Evolutionary conservation across 2,888 invertebrate species (phyloP), one percentile per base, ranked within the genome.

Genomic region (Napeogenes inachia): DNA sequence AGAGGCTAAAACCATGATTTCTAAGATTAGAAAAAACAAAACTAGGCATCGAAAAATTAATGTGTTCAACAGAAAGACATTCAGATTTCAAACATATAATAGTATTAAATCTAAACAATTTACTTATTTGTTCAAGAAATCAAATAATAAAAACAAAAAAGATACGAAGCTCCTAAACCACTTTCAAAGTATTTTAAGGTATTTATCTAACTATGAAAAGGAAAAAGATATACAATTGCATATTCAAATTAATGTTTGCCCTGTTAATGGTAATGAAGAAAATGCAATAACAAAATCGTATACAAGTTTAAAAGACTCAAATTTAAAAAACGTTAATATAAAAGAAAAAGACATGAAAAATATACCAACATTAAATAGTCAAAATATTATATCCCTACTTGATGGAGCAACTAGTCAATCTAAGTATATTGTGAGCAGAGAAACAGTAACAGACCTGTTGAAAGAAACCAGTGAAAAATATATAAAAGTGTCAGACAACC

Each of bases 211-310:
- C 35, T 71, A 70, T 54, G 70, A 78, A 38, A 68, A 67, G 45
- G 73, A 76, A 35, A 79, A 72, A 50, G 78, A 84, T 61, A 71
- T 86, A 13, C 80, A 81, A 66, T 62, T 87, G 54, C 81, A 87
- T 65, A 71, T 88, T 64, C 76, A 79, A 54, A 71, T 88, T 4
- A 85, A 82, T 63, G 68, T 85, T 0, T 71, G 72, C 55, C 81
- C 85, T 50, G 30, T 30, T 8, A 50, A 2, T 30, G 12, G 30
- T n/a, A 30, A 30, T 30, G 50, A 50, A 30, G 50, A 21, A 50
- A 30, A 50, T 50, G 30, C 30, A 50, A 50, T 3, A 2, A 50
- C 50, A 50, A 5, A 10, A 21, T 50, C 30, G 30, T 30, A 12
- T 30, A 30, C 30, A 50, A 21, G 30, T 50, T 30, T 30, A 12